phyloP scores from a whole-genome alignment of 2,797 vertebrate species.

The Morelia viridis region DNA sequence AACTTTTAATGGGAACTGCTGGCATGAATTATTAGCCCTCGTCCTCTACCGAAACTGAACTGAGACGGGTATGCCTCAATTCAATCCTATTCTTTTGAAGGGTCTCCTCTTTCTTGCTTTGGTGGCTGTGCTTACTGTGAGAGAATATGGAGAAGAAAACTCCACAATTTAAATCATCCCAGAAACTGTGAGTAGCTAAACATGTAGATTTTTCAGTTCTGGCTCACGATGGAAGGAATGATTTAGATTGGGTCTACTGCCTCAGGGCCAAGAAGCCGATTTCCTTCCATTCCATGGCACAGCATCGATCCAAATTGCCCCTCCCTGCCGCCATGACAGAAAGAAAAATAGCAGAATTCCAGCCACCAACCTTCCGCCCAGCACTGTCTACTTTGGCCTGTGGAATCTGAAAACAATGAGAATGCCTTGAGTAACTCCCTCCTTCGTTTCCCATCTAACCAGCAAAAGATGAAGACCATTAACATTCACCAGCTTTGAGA shows the following conservation, averaged over 20 bases:
- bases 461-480: constrained; percentile 60
- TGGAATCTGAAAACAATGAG: constrained; percentile 45
- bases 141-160: background rate
- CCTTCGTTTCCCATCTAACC: constrained; percentile 41
- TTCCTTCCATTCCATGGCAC: background rate
- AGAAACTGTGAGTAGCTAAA: background rate
- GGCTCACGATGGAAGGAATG: background rate
- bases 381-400: background rate
- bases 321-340: background rate
- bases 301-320: background rate
- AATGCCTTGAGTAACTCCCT: constrained; percentile 50
- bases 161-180: background rate
- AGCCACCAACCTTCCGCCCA: background rate
- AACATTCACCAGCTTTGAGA: constrained; percentile 64
- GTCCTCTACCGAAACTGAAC: background rate
- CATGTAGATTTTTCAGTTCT: background rate
- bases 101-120: background rate
- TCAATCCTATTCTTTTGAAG: background rate
- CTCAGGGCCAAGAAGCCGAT: background rate
- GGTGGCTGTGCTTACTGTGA: background rate
- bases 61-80: background rate
- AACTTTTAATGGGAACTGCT: background rate
- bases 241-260: background rate
- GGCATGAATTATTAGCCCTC: background rate
- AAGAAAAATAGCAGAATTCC: background rate